phyloP scores from a whole-genome alignment of 2,888 invertebrate genomes.

The Drosophila picticornis region DNA sequence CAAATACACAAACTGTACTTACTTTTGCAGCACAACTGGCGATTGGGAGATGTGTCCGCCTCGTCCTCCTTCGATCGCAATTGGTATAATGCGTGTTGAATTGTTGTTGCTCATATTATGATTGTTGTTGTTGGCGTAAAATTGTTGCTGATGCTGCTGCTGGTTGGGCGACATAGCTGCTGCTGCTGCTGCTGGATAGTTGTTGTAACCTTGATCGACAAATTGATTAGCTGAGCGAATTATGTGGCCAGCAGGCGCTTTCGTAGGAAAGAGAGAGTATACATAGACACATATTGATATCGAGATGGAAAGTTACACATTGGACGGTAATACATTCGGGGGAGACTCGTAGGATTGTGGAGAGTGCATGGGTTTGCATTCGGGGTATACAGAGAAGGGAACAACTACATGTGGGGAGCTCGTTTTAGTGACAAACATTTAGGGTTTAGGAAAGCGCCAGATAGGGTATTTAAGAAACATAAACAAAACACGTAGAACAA shows the following conservation, averaged over 20 bases:
- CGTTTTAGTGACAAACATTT: slow-evolving; percentile 71
- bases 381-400: slow-evolving; percentile 20
- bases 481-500: slow-evolving; percentile 9
- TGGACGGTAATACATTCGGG: slow-evolving; percentile 53
- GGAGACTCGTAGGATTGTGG: slow-evolving; percentile 24
- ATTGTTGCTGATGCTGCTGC: slow-evolving; percentile 58
- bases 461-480: slow-evolving; percentile 24
- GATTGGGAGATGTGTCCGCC: slow-evolving; percentile 84
- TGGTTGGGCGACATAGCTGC: slow-evolving; percentile 83
- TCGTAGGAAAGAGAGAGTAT: slow-evolving; percentile 79
- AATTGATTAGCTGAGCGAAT: slow-evolving; percentile 85
- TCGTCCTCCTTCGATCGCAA: slow-evolving; percentile 86
- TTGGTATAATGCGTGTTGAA: slow-evolving; percentile 87
- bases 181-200: slow-evolving; percentile 84
- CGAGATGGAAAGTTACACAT: slow-evolving; percentile 67
- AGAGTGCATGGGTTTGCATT: slow-evolving; percentile 52
- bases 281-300: slow-evolving; percentile 76
- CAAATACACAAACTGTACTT: slow-evolving; percentile 58
- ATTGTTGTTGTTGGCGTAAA: slow-evolving; percentile 31
- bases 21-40: slow-evolving; percentile 85
- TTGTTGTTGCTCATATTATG: slow-evolving; percentile 51
- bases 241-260: slow-evolving; percentile 82
- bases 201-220: slow-evolving; percentile 85
- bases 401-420: slow-evolving; percentile 19
- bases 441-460: slow-evolving; percentile 69